Percentiles rank a stretch among this genome's conserved stretches.
Conservation (phyloP, 2,888 invertebrate species). For the Antheraea assamensis region DNA sequence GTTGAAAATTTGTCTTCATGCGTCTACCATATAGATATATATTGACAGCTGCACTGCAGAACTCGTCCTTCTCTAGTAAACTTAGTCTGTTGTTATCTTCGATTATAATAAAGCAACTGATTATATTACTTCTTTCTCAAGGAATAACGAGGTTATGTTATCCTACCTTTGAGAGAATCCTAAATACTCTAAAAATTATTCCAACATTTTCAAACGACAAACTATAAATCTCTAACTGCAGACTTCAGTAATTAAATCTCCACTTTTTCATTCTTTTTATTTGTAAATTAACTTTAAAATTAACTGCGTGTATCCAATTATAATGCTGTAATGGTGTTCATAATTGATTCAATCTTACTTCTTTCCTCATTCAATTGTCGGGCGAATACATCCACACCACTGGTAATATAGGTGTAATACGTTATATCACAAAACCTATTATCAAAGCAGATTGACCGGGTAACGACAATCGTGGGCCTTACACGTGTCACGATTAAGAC, state of each 20-base stretch:
- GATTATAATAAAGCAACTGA: no score
- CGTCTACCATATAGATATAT: neutral
- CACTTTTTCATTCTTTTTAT: neutral
- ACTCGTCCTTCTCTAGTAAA: no score
- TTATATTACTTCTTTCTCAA: no score
- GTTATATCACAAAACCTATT: neutral
- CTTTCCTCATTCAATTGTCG: neutral
- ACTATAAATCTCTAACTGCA: no score
- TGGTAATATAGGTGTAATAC: neutral
- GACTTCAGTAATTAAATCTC: neutral
- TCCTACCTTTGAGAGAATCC: no score
- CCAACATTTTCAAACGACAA: no score
- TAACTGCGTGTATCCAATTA: no score
- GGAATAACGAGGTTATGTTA: no score
- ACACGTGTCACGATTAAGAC: conserved; percentile 67
- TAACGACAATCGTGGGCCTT: conserved; percentile 27
- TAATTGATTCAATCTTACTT: neutral
- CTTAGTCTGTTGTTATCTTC: no score
- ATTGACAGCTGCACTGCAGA: neutral
- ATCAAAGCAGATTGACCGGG: neutral
- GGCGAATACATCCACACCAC: neutral
- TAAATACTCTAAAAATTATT: no score
- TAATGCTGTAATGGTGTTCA: neutral
- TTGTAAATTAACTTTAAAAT: no score
- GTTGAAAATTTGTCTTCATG: neutral